These are phyloP conservation scores for Medauroidea extradentata DNA, from an alignment of 1,140 invertebrate genomes.

Conservation along the genomic window DNA sequence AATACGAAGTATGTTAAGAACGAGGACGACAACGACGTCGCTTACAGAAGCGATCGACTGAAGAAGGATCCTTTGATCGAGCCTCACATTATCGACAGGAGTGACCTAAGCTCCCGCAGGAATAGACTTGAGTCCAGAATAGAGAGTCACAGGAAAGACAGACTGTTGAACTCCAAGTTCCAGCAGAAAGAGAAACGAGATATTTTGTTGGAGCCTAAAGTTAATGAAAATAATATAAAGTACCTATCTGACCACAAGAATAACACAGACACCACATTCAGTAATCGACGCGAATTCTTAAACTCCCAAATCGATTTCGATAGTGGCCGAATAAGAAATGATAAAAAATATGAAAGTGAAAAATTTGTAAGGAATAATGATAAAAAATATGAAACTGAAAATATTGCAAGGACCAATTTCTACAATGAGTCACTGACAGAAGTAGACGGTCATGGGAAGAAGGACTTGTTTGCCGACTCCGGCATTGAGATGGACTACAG, in stretches of 20 bases:
- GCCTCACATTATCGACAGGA: slow-evolving; percentile 24
- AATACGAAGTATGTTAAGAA: slow-evolving; percentile 22
- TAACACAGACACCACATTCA: not conserved
- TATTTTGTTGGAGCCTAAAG: too few species aligned
- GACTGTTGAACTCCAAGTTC: not conserved
- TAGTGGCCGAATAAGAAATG: not conserved
- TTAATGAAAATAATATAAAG: not conserved
- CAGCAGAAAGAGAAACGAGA: too few species aligned
- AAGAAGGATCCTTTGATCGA: slow-evolving; percentile 10
- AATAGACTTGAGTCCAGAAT: slow-evolving; percentile 69
- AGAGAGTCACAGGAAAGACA: slow-evolving; percentile 9
- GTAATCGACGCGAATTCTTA: slow-evolving; percentile 6
- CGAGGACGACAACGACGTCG: slow-evolving; percentile 27
- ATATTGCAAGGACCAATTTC: not conserved
- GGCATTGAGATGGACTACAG: slow-evolving; percentile 74
- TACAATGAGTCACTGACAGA: not conserved
- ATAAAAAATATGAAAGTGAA: not conserved
- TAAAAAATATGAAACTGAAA: not conserved
- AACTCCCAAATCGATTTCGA: slow-evolving; percentile 5
- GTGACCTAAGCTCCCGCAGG: slow-evolving; percentile 63
- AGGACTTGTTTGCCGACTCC: slow-evolving; percentile 65
- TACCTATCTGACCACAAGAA: not conserved
- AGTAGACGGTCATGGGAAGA: slow-evolving; percentile 23
- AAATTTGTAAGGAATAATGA: not conserved
- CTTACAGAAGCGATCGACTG: slow-evolving; percentile 28